phyloP scores from a whole-genome alignment of 2,888 invertebrate genomes.

The Agrochola litura region DNA sequence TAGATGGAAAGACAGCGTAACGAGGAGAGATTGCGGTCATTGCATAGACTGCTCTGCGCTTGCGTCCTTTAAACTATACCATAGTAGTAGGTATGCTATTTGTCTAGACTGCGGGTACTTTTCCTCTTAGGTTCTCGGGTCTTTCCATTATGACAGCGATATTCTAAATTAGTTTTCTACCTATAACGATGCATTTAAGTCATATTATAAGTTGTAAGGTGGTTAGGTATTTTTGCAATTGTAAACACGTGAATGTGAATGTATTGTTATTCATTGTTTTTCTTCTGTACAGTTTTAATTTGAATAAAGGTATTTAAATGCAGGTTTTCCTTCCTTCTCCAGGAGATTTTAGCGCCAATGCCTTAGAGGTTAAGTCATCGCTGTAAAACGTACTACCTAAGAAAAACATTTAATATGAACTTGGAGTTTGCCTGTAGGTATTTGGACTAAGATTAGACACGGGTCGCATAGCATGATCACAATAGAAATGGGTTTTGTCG shows the following conservation, averaged over 20 bases:
- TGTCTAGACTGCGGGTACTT: slow-evolving; percentile 29
- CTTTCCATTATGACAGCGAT: slow-evolving; percentile 22
- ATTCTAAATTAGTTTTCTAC: slow-evolving; percentile 15
- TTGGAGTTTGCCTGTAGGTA: neutral
- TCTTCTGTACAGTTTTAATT: slow-evolving; percentile 25
- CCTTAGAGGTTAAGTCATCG: slow-evolving; percentile 25
- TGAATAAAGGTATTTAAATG: neutral
- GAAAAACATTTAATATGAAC: neutral
- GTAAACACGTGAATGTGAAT: slow-evolving; percentile 5
- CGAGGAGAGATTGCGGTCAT: slow-evolving; percentile 62
- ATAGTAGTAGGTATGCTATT: slow-evolving; percentile 7
- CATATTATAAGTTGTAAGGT: slow-evolving; percentile 14
- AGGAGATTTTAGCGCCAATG: slow-evolving; percentile 5
- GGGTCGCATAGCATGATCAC: too few species aligned
- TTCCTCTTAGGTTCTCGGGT: slow-evolving; percentile 33
- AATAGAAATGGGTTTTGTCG: too few species aligned
- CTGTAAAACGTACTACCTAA: neutral
- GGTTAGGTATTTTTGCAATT: neutral
- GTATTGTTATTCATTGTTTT: slow-evolving; percentile 17
- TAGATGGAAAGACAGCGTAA: slow-evolving; percentile 57
- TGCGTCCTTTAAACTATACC: slow-evolving; percentile 18
- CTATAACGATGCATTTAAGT: slow-evolving; percentile 11
- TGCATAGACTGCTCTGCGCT: slow-evolving; percentile 32
- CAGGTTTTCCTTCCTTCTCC: slow-evolving; percentile 34
- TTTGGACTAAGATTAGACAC: too few species aligned